These are phyloP conservation scores for Acanthosepion pharaonis DNA, from an alignment of 2,888 invertebrate species.

Conservation along the genomic window DNA sequence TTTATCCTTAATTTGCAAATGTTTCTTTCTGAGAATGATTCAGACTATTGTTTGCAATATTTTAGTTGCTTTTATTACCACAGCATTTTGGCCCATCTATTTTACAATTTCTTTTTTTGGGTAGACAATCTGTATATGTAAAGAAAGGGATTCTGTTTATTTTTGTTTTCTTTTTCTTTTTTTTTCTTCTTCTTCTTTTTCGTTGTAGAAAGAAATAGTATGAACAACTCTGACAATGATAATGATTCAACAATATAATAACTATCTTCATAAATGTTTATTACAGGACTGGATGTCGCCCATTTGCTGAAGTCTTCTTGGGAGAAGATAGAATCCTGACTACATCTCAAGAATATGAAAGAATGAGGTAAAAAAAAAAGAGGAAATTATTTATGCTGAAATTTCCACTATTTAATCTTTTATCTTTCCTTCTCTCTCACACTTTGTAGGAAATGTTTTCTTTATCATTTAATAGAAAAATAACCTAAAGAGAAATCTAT, in stretches of 20 bases:
- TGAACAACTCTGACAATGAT: not conserved
- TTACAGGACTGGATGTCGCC: constrained; percentile 90
- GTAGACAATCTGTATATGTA: no score
- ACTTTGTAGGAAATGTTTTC: not conserved
- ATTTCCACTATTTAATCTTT: no score
- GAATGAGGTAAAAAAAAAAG: constrained; percentile 79
- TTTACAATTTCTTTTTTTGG: no score
- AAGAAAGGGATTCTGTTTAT: not conserved
- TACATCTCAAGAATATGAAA: constrained; percentile 91
- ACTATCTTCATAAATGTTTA: constrained; percentile 60
- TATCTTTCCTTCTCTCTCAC: not conserved
- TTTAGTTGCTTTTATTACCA: no score
- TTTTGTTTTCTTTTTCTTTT: no score
- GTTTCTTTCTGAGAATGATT: no score
- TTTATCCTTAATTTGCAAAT: no score
- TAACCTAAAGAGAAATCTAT: not conserved
- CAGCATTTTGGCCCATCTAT: no score
- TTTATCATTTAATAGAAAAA: not conserved
- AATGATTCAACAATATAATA: no score
- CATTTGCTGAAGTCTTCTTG: constrained; percentile 92
- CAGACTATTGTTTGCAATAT: no score
- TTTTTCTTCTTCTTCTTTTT: no score
- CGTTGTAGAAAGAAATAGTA: not conserved
- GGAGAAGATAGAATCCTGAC: constrained; percentile 85
- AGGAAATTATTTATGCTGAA: no score